Base-by-base conservation (phyloP, 1,140 invertebrate species). In the Papilio polytes region DNA sequence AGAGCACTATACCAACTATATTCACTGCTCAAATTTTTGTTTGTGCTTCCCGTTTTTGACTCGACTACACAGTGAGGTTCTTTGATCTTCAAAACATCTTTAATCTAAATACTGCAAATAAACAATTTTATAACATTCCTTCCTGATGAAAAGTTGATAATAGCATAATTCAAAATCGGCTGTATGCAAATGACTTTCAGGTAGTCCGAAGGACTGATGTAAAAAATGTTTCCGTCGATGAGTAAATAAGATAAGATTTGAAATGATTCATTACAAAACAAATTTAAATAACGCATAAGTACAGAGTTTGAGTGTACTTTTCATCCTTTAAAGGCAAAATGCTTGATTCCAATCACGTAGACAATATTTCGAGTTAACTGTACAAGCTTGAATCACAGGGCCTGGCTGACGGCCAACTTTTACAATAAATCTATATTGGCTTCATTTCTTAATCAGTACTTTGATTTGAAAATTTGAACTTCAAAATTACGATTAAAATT, bases 351-450 rank as follows among this genome's bases (percentile, higher is more conserved):
- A 90, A 92, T 92, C 93, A 94, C 93, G 93, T 94, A 94, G 92
- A 94, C 93, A 94, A 94, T 94, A 94, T 94, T 94, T 92, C 91
- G 89, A 89, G 91, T 93, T 92, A 93, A 94, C 92, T 91, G 92
- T 92, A 91, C 93, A 87, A 88, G 90, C 91, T 92, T 92, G 92
- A 94, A 94, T 94, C 93, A 94, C 92, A 93, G 93, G 92, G 91
- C 91, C 92, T 91, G 88, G 85, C 85, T 90, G 92, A 91, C 90
- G 92, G 87, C 90, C 86, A 94, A 94, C 93, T 94, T 94, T 89
- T 88, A 89, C 88, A 94, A 94, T 94, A 94, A 94, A 94, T 94
- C 92, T 91, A 91, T 94, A 91, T 88, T 87, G 87, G 86, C 87
- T 89, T 93, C 91, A 91, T 93, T 92, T 93, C 92, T 94, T 94